Evolutionary conservation across 2,888 invertebrate species (phyloP).

Genomic region (Griposia aprilina): DNA sequence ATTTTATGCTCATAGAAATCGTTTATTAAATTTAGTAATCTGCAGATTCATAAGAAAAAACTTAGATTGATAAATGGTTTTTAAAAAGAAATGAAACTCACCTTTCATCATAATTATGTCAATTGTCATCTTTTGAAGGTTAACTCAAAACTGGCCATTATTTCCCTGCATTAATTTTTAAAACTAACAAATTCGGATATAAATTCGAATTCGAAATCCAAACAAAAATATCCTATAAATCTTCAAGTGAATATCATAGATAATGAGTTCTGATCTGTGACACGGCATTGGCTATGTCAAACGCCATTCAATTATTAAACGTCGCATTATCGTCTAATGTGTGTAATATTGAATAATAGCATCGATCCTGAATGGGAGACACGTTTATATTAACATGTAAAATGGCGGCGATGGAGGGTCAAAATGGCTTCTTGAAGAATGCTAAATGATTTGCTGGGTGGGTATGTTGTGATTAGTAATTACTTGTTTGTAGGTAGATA

Average conservation of each 20-base stretch:
- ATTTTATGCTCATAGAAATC: conserved; percentile 12
- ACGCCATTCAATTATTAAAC: conserved; percentile 77
- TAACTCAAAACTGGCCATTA: background rate
- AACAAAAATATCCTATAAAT: conserved; percentile 33
- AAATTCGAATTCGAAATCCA: conserved; percentile 14
- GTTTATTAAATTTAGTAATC: background rate
- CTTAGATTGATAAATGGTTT: background rate
- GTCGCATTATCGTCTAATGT: conserved; percentile 69
- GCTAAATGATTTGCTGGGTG: conserved; percentile 43
- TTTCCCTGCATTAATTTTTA: background rate
- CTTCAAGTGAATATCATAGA: conserved; percentile 57
- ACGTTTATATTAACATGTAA: conserved; percentile 75
- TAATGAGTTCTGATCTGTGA: conserved; percentile 80
- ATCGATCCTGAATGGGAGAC: conserved; percentile 74
- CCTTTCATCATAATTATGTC: background rate
- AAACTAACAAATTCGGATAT: background rate
- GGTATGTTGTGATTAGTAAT: conserved; percentile 31
- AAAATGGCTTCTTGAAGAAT: conserved; percentile 61
- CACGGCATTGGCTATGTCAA: conserved; percentile 76
- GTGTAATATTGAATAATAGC: conserved; percentile 76
- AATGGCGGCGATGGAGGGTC: conserved; percentile 70
- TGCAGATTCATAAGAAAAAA: background rate
- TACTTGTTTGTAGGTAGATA: background rate
- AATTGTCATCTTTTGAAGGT: background rate
- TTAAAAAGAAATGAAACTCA: background rate